Percentiles rank a stretch among this genome's conserved stretches.
Conservation (phyloP, 1,140 invertebrate genomes). For the Atta cephalotes region DNA sequence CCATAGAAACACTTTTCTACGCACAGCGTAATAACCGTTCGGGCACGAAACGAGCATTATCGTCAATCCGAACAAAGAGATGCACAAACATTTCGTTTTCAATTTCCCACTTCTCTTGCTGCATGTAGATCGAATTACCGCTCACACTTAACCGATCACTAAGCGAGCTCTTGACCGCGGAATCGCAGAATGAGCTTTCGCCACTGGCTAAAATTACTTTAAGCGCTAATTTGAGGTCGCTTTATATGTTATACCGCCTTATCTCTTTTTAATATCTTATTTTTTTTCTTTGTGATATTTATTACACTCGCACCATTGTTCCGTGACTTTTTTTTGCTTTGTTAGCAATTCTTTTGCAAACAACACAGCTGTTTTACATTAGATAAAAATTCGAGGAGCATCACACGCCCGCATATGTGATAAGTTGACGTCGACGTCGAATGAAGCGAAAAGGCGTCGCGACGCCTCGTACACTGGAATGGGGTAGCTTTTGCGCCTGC, state of each 20-base stretch:
- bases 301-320: neutral
- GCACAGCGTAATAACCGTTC: conserved; percentile 17
- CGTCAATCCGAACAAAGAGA: conserved; percentile 22
- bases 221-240: neutral
- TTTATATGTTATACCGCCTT: neutral
- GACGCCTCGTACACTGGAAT: conserved; percentile 48
- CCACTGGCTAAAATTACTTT: conserved; percentile 22
- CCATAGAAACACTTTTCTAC: conserved; percentile 32
- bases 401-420: conserved; percentile 3
- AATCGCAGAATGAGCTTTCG: neutral
- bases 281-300: neutral
- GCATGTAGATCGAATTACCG: conserved; percentile 1
- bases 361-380: conserved; percentile 13
- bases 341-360: neutral
- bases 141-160: conserved; percentile 22
- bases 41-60: conserved; percentile 52
- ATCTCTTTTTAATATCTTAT: neutral
- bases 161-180: conserved; percentile 9
- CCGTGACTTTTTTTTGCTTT: neutral
- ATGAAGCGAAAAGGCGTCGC: conserved; percentile 58
- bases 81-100: conserved; percentile 51
- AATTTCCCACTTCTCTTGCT: conserved; percentile 27
- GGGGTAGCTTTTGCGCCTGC: conserved; percentile 52
- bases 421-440: conserved; percentile 48
- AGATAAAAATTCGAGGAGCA: neutral